phyloP scores from a whole-genome alignment of 2,113 vertebrate genomes.

The Serilophus lunatus region DNA sequence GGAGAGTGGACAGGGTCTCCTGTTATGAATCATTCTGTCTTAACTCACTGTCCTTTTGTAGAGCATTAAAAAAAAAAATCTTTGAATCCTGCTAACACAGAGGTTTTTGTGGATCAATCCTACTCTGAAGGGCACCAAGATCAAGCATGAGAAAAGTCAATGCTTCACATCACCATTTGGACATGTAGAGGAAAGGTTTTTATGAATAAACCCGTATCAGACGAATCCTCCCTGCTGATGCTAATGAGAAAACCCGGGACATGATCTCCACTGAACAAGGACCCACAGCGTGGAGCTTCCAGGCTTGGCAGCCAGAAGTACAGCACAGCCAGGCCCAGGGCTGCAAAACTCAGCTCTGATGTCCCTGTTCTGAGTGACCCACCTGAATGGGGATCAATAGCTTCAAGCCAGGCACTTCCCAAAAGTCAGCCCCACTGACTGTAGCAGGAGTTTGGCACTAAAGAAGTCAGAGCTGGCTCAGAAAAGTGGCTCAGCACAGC shows the following conservation, averaged over 20 bases:
- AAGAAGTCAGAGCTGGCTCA: background rate
- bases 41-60: background rate
- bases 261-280: fast-evolving
- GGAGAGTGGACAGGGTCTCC: fast-evolving
- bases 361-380: fast-evolving
- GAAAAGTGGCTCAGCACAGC: background rate
- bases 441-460: background rate
- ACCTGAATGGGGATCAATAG: fast-evolving
- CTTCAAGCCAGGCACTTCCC: background rate
- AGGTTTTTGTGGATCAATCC: background rate
- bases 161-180: fast-evolving
- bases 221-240: background rate
- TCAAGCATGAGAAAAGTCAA: background rate
- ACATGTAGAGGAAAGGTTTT: fast-evolving
- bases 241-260: background rate
- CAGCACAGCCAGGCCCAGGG: fast-evolving
- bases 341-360: background rate
- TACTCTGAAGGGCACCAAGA: background rate
- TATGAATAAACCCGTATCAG: background rate
- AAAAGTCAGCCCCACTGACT: background rate
- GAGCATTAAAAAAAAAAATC: background rate
- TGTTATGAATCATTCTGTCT: background rate
- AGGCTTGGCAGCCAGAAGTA: background rate
- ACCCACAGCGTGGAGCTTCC: fast-evolving
- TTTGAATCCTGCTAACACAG: fast-evolving